These are phyloP conservation scores for Phragmatobia fuliginosa DNA, from an alignment of 2,888 invertebrate species.

Conservation along the genomic window DNA sequence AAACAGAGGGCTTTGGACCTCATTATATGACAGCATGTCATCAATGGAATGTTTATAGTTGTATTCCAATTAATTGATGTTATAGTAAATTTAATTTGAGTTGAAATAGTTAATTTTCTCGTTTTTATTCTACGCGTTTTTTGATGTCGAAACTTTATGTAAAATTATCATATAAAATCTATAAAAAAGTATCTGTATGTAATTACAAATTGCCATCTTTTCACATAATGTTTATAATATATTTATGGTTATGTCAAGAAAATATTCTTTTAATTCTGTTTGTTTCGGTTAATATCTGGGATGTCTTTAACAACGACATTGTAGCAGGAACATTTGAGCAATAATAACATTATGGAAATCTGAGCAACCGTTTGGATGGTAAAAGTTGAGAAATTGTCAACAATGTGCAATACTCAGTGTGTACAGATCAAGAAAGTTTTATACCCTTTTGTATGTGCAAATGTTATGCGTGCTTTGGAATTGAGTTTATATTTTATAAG, in stretches of 20 bases:
- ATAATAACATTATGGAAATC: not conserved
- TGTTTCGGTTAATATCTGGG: no score
- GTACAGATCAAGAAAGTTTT: not conserved
- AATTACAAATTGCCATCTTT: no score
- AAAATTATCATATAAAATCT: no score
- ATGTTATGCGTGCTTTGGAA: constrained; percentile 1
- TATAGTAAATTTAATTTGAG: not conserved
- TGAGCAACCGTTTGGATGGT: not conserved
- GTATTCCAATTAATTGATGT: not conserved
- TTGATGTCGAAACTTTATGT: no score
- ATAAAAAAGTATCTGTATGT: no score
- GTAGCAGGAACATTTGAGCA: no score
- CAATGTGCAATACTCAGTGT: not conserved
- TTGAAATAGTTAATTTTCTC: not conserved
- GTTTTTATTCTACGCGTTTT: no score
- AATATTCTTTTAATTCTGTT: no score
- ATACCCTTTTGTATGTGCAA: not conserved
- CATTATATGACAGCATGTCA: not conserved
- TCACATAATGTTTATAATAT: no score
- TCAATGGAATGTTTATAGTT: not conserved
- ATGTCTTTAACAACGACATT: no score
- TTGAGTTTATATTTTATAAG: not conserved
- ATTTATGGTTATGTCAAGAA: no score
- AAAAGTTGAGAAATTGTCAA: not conserved
- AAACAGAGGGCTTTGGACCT: not conserved